phyloP scores from a whole-genome alignment of 2,797 vertebrate species.

The Melanotaenia maccullochi region DNA sequence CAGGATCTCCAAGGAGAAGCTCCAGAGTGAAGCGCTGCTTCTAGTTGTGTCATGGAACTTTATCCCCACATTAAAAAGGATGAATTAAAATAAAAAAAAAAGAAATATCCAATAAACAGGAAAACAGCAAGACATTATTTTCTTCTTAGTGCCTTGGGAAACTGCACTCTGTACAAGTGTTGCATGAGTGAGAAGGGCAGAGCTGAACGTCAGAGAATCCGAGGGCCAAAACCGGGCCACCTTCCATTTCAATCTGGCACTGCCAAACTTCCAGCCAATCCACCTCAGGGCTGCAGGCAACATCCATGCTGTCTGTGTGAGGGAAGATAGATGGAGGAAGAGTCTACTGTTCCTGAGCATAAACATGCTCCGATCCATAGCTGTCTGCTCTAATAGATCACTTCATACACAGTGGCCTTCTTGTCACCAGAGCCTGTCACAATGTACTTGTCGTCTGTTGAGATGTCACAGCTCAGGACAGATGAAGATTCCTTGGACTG shows the following conservation, averaged over 20 bases:
- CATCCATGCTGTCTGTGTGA: slow-evolving; percentile 78
- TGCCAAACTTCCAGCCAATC: slow-evolving; percentile 68
- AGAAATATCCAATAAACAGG: slow-evolving; percentile 76
- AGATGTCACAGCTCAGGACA: slow-evolving; percentile 89
- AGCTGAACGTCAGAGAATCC: slow-evolving; percentile 60
- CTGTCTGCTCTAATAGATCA: slow-evolving; percentile 83
- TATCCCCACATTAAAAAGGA: slow-evolving; percentile 77
- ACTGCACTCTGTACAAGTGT: slow-evolving; percentile 74
- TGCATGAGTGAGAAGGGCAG: slow-evolving; percentile 65
- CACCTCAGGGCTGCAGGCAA: slow-evolving; percentile 68
- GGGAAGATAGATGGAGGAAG: slow-evolving; percentile 72
- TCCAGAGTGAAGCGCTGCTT: slow-evolving; percentile 84
- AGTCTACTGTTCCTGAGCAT: slow-evolving; percentile 65
- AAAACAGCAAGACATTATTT: slow-evolving; percentile 74
- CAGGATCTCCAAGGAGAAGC: slow-evolving; percentile 87
- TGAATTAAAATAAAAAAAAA: slow-evolving; percentile 67
- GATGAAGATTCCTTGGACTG: slow-evolving; percentile 90
- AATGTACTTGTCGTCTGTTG: slow-evolving; percentile 88
- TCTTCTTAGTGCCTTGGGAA: slow-evolving; percentile 80
- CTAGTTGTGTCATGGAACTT: slow-evolving; percentile 79
- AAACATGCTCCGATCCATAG: slow-evolving; percentile 54
- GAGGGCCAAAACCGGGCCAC: slow-evolving; percentile 40
- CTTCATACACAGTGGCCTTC: slow-evolving; percentile 89
- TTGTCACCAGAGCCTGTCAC: slow-evolving; percentile 89
- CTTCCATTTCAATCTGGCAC: slow-evolving; percentile 65